Conservation (phyloP, 2,797 vertebrate genomes). For the Trematomus bernacchii region DNA sequence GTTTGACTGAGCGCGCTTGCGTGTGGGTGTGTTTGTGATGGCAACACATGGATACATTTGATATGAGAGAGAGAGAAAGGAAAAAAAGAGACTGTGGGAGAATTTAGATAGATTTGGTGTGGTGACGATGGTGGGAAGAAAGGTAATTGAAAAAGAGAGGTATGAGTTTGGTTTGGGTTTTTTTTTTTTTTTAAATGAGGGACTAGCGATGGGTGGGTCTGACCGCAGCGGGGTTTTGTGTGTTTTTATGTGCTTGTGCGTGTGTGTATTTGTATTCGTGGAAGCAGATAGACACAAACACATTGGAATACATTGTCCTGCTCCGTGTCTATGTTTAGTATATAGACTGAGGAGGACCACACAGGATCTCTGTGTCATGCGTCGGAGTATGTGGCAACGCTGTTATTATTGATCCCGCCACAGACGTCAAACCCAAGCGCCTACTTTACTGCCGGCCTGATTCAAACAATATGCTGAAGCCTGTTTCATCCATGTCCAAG, state of each 20-base stretch:
- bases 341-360: constrained; percentile 72
- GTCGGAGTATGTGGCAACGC: constrained; percentile 69
- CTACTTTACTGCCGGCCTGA: constrained; percentile 78
- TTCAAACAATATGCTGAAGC: constrained; percentile 82
- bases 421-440: constrained; percentile 78
- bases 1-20: constrained; percentile 31
- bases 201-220: constrained; percentile 77
- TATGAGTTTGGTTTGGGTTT: constrained; percentile 77
- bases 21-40: constrained; percentile 60
- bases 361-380: constrained; percentile 71
- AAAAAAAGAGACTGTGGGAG: constrained; percentile 69
- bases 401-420: constrained; percentile 79
- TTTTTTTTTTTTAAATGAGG: constrained; percentile 79
- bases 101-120: constrained; percentile 67
- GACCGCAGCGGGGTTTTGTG: constrained; percentile 69
- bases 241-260: constrained; percentile 42
- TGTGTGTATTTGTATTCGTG: constrained; percentile 59
- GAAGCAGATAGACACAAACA: constrained; percentile 73
- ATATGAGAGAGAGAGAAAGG: constrained; percentile 63
- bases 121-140: constrained; percentile 75
- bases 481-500: constrained; percentile 81
- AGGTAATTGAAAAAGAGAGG: constrained; percentile 82
- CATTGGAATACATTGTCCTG: constrained; percentile 67
- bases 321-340: constrained; percentile 67
- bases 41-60: constrained; percentile 78